phyloP scores from a whole-genome alignment of 2,888 invertebrate genomes.

The Tricholauxania praeusta region DNA sequence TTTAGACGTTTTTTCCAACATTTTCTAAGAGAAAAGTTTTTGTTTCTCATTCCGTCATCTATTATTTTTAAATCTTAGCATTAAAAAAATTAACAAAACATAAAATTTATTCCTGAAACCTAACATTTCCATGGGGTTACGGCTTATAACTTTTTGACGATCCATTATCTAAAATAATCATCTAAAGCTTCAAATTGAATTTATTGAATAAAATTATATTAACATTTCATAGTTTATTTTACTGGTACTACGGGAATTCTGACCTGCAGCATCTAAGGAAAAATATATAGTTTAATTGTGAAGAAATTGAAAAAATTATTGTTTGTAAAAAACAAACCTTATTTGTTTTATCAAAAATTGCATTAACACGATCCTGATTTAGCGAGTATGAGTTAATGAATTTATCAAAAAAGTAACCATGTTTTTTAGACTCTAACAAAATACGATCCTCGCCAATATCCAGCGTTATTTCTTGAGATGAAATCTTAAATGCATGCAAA shows the following conservation, averaged over 20 bases:
- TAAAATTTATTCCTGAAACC: too few species aligned
- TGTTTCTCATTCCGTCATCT: too few species aligned
- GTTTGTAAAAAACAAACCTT: conserved; percentile 62
- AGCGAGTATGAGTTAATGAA: conserved; percentile 75
- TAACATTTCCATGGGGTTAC: too few species aligned
- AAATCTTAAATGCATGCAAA: conserved; percentile 67
- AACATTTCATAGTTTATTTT: too few species aligned
- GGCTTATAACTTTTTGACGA: too few species aligned
- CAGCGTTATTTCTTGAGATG: conserved; percentile 74
- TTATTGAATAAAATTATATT: too few species aligned
- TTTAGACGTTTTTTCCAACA: too few species aligned
- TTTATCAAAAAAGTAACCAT: conserved; percentile 76
- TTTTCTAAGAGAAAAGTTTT: too few species aligned
- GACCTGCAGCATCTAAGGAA: conserved; percentile 64
- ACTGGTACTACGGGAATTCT: conserved; percentile 56
- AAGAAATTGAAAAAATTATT: neutral
- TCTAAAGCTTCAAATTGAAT: too few species aligned
- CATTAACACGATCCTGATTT: conserved; percentile 71
- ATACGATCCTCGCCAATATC: conserved; percentile 83
- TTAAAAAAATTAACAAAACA: too few species aligned
- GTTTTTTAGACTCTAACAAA: conserved; percentile 74
- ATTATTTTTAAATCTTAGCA: too few species aligned
- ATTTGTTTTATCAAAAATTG: conserved; percentile 70
- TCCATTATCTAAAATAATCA: too few species aligned
- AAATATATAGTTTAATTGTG: conserved; percentile 10